Base-by-base conservation (phyloP, 2,797 vertebrate genomes). In the Enteromius unitaeniatus region DNA sequence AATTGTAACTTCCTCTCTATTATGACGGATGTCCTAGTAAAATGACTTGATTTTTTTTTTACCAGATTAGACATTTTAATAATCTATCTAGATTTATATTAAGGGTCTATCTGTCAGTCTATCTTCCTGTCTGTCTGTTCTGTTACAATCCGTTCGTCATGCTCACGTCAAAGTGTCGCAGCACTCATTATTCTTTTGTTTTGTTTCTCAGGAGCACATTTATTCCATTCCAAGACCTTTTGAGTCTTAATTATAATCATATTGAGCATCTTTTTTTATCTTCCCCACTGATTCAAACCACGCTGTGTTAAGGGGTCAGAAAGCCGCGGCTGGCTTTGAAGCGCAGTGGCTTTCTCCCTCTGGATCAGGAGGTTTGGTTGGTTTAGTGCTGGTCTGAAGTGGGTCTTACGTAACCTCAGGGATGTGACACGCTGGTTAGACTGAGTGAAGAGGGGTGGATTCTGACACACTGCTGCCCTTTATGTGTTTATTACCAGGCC, bases 321-420 rank as follows among this genome's bases (percentile, higher is more conserved):
- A 21, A 78, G 37, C 55, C n/a, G n/a, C 70, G 0, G 9, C 70
- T 15, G n/a, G 11, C 51, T 55, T 45, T 72, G 67, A 68, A 69
- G 64, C 21, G 6, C 42, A 4, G 10, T 21, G 21, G 72, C n/a
- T 82, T 67, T 79, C 78, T 82, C 62, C 67, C 28, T 60, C 62
- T 84, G 60, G 53, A 68, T 81, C 58, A 81, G 77, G n/a, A 21
- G 47, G 21, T 68, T 45, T 65, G 10, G n/a, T 26, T 69, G 15
- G 40, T 81, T 87, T 73, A 47, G 86, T 85, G 83, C 86, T 88
- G 82, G 88, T 87, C 88, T 91, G 89, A 92, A 88, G 6, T 78
- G 21, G 92, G 87, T 81, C 73, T 76, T 17, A 76, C 86, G 89
- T 94, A 90, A 93, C 93, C 94, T 87, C 88, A 70, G 93, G 94